Base-by-base conservation (phyloP, 2,113 vertebrate genomes). In the Axis porcinus region DNA sequence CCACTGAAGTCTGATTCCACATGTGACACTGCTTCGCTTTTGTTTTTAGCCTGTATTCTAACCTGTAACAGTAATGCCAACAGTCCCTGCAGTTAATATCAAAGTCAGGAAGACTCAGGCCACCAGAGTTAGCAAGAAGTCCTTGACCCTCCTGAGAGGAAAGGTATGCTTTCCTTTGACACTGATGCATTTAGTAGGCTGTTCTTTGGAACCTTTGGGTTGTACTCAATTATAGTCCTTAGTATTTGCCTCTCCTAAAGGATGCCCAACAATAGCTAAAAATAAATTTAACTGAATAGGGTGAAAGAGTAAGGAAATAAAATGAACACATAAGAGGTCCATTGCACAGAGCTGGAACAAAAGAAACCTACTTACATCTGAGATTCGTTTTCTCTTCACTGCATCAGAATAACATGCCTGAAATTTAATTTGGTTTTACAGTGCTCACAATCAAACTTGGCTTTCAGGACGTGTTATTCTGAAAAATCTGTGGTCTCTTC, bases 301-400 rank as follows among this genome's bases (percentile, higher is more conserved):
- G 86, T 96, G 25, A 96, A 93, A 96, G 76, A 74, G 7, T 70
- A 94, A 92, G 36, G 36, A 95, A 92, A 91, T 88, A 95, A 94
- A 45, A 40, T 45, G 62, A 76, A 79, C 86, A 86, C 7, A 0
- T 95, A 82, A 96, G 43, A 88, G 84, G 30, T 36, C 67, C 6
- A 0, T 94, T 96, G 62, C 19, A 79, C 21, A 94, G 52, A 96
- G 14, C 43, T 82, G 70, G 58, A 96, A 89, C 89, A 92, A 95
- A 96, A 93, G 79, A 97, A 95, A 82, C 15, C 36, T 93, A 40
- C 30, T 55, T 91, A 76, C 5, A 54, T 94, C 21, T 74, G 25
- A 95, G 62, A 55, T 25, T 83, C 64, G 50, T 94, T 97, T 97
- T 82, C 85, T 97, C 30, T 93, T 97, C 89, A 87, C n/a, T 87